Percentiles rank a stretch among this genome's conserved stretches.
Conservation (phyloP, 1,140 invertebrate species). For the Drosophila nannoptera region DNA sequence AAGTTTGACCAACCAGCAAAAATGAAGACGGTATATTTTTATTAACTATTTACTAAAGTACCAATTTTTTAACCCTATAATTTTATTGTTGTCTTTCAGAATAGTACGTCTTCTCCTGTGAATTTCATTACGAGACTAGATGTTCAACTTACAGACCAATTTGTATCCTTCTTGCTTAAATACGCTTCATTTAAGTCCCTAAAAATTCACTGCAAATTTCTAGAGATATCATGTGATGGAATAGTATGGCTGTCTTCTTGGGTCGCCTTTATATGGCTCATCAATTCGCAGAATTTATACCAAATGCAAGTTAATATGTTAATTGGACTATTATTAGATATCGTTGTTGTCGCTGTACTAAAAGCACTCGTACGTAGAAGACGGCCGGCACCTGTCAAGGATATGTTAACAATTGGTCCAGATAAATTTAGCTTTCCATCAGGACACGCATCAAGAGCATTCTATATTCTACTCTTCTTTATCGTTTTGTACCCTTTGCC, state of each 20-base stretch:
- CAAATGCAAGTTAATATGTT: constrained; percentile 92
- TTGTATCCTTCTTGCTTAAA: constrained; percentile 82
- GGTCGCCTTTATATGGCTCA: constrained; percentile 85
- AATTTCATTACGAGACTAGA: constrained; percentile 80
- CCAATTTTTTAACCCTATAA: neutral
- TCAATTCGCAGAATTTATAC: constrained; percentile 84
- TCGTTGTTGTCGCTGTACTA: constrained; percentile 88
- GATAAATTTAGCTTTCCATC: constrained; percentile 98
- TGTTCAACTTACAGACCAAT: constrained; percentile 82
- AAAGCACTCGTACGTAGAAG: constrained; percentile 89
- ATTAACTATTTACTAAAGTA: no score
- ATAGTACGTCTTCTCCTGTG: constrained; percentile 20
- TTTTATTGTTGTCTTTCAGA: constrained; percentile 19
- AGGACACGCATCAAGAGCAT: constrained; percentile 94
- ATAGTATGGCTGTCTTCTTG: constrained; percentile 89
- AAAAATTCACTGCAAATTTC: constrained; percentile 82
- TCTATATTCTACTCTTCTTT: constrained; percentile 88
- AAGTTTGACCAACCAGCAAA: no score
- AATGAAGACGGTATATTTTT: no score
- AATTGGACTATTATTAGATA: constrained; percentile 90
- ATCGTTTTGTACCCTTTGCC: constrained; percentile 83
- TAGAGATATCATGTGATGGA: constrained; percentile 94
- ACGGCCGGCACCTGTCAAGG: constrained; percentile 87
- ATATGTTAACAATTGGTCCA: constrained; percentile 82
- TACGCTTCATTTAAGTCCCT: constrained; percentile 82